Evolutionary conservation across 2,113 vertebrate genomes (phyloP), one percentile per base, ranked within the genome.

Genomic region (Centropus bengalensis): DNA sequence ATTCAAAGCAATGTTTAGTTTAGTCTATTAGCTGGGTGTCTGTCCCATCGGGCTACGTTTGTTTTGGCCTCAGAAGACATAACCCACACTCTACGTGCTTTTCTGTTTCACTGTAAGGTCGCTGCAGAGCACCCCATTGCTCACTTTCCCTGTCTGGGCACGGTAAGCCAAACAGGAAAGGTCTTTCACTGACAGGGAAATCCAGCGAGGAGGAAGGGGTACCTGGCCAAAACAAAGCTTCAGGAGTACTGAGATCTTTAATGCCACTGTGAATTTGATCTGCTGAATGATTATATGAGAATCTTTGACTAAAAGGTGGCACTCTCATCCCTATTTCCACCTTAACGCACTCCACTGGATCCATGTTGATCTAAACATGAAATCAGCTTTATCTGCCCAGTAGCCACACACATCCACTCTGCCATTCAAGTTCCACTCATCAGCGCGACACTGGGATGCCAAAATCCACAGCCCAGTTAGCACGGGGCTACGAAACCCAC

Each of bases 111-210:
- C 63, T 63, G 32, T 26, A 67, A 89, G 76, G 79, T 74, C 85
- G 26, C 30, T 12, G 82, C 9, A 11, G 67, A 66, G 0, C 0
- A 83, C 38, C 73, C 76, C 2, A 12, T 21, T 81, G 86, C 3
- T 95, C 86, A 90, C 92, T 92, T 95, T 83, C 77, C 80, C 86
- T 1, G 1, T 3, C 0, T 3, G 16, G 30, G 42, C 42, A 38
- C 3, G 2, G 22, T 30, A 60, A 76, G 58, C 63, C 76, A 86
- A 82, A 77, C 64, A 82, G 90, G 89, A 96, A 95, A 84, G 44
- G 47, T 38, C 40, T 92, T 54, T 14, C 42, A 44, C 20, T 6
- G 23, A 51, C 89, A 88, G 0, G 32, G 90, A 88, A 95, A 95
- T 84, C 92, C 56, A 6, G 59, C 80, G 30, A 14, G 2, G 1